Evolutionary conservation across 2,888 invertebrate genomes (phyloP).

Genomic region (Microctonus hyperodae): DNA sequence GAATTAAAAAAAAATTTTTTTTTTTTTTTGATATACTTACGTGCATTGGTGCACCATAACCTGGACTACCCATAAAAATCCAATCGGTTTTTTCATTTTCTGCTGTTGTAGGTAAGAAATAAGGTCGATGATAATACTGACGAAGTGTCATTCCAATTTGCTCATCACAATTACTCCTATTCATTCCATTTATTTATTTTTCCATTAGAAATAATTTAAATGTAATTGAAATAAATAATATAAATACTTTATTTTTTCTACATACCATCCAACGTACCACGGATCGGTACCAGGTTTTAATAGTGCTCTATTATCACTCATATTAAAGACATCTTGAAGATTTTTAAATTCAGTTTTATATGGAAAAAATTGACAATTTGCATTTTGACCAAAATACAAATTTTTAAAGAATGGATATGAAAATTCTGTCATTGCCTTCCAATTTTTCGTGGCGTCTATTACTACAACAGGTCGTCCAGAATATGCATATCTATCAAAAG

Average conservation of each 20-base stretch:
- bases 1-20: too few species aligned
- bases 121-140: conserved; percentile 81
- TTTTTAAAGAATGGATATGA: conserved; percentile 83
- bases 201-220: not conserved
- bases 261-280: conserved; percentile 79
- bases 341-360: conserved; percentile 87
- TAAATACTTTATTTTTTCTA: conserved; percentile 30
- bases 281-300: conserved; percentile 69
- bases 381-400: conserved; percentile 69
- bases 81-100: conserved; percentile 92
- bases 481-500: conserved; percentile 71
- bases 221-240: not conserved
- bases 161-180: conserved; percentile 92
- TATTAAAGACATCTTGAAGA: conserved; percentile 82
- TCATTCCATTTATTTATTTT: not conserved
- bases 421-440: conserved; percentile 82
- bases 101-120: conserved; percentile 85
- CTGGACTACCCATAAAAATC: conserved; percentile 97
- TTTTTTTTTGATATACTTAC: too few species aligned
- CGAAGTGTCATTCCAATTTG: conserved; percentile 80
- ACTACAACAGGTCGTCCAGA: conserved; percentile 83
- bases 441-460: conserved; percentile 80
- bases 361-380: conserved; percentile 91
- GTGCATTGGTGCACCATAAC: conserved; percentile 95
- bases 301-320: conserved; percentile 76